Percentiles rank a stretch among this genome's conserved stretches.
Conservation (phyloP, 2,797 vertebrate species). For the Galaxias olidus region DNA sequence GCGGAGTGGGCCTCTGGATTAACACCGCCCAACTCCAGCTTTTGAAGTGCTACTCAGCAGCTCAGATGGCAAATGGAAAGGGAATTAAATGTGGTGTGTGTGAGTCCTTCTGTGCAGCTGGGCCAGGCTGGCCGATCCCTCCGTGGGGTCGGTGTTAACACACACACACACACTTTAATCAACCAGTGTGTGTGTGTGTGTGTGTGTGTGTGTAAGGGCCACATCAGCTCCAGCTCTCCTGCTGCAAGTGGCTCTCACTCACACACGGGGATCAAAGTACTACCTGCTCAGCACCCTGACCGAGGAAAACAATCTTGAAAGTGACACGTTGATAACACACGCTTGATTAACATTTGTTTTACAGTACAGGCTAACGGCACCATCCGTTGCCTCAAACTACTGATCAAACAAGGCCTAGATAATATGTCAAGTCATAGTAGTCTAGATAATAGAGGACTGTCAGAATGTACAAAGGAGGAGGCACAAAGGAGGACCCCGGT, state of each 20-base stretch:
- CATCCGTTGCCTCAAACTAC: too few relatives aligned
- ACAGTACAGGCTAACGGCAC: too few relatives aligned
- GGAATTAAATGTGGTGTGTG: constrained; percentile 60
- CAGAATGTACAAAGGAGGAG: constrained; percentile 30
- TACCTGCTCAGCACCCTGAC: too few relatives aligned
- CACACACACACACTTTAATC: constrained; percentile 16
- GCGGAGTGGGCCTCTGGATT: constrained; percentile 49
- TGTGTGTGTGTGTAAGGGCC: constrained; percentile 17
- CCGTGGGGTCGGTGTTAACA: constrained; percentile 26
- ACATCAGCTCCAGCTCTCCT: constrained; percentile 32
- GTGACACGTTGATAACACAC: too few relatives aligned
- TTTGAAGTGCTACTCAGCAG: constrained; percentile 71
- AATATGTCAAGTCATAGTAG: too few relatives aligned
- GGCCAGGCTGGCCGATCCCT: constrained; percentile 32
- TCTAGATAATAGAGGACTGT: constrained; percentile 24
- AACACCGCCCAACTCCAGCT: constrained; percentile 58
- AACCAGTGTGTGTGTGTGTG: too few relatives aligned
- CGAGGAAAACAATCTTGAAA: too few relatives aligned
- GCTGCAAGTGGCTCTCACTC: not conserved
- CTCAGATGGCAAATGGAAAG: constrained; percentile 59
- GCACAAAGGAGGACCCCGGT: constrained; percentile 32
- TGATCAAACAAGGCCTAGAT: too few relatives aligned
- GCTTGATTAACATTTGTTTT: too few relatives aligned
- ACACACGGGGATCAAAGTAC: not conserved
- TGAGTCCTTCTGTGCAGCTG: constrained; percentile 44